Evolutionary conservation across 92 coral and sea anemone genomes (phyloP), one percentile per base, ranked within the genome.

Genomic region (Galaxea fascicularis): DNA sequence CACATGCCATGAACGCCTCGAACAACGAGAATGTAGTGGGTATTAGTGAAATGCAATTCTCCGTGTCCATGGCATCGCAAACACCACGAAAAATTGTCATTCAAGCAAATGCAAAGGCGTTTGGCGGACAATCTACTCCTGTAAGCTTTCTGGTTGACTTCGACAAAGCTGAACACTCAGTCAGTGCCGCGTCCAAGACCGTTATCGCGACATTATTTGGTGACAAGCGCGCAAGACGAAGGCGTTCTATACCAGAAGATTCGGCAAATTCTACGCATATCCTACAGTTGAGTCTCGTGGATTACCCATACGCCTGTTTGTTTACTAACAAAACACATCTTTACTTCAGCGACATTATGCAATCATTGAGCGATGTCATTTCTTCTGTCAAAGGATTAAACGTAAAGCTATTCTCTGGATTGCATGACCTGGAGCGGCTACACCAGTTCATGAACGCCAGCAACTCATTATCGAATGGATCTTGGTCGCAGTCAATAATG

Each of bases 91-190:
- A 29, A 30, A 29, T 75, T 25, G 14, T 57, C 20, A 11, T 75
- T 75, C 66, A 56, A 18, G 18, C 49, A 14, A 56, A 75, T 4
- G 79, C 59, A 21, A 75, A 20, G 25, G 30, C 79, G 18, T 27
- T 16, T 7, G 56, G 39, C 56, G 65, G 79, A 21, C 39, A 75
- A 56, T 27, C 16, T 53, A 57, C 49, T 16, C 12, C 65, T n/a
- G 66, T 75, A 26, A 12, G 65, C 44, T 75, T 75, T 75, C 49
- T 75, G 39, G 47, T 75, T 75, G 79, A 75, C 25, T 75, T 75
- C 29, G 62, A 75, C 51, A 65, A 75, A 75, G 79, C 30, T 13
- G 65, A 75, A 56, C 79, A 65, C 10, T 56, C 79, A 31, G n/a
- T 75, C 4, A 56, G 20, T 28, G 54, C 79, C 7, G 79, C 79